Conservation (phyloP, 64 coral and sea anemone species). For the Acropora yongei region DNA sequence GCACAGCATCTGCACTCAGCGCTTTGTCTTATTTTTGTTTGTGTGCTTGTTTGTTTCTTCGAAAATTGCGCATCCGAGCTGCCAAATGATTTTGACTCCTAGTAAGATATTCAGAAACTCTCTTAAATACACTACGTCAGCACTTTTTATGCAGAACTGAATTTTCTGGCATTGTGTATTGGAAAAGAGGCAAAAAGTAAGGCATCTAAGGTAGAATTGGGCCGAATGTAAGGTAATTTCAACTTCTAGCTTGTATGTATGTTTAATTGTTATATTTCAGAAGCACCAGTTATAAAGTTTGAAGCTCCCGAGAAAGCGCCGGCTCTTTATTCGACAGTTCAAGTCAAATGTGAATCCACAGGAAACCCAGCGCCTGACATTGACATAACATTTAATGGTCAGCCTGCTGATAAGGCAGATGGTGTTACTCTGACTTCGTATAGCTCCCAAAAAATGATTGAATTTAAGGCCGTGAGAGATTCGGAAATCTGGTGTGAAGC, state of each 20-base stretch:
- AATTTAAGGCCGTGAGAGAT: conserved; percentile 26
- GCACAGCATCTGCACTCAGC: too few species aligned
- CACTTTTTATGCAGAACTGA: too few species aligned
- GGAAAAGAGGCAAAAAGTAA: too few species aligned
- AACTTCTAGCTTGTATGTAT: neutral
- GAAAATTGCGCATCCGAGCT: too few species aligned
- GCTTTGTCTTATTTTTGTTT: too few species aligned
- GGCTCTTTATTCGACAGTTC: neutral
- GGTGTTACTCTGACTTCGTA: neutral
- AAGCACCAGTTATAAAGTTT: neutral
- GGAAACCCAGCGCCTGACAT: conserved; percentile 46
- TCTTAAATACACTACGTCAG: too few species aligned
- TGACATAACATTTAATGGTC: conserved; percentile 18
- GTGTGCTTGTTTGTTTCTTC: too few species aligned
- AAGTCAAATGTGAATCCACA: conserved; percentile 42
- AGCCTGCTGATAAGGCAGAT: neutral
- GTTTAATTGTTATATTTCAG: neutral
- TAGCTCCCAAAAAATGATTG: conserved; percentile 5
- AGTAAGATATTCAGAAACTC: too few species aligned
- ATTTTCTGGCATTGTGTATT: too few species aligned
- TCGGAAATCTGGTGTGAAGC: conserved; percentile 56
- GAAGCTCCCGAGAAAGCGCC: neutral
- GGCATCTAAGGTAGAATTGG: neutral
- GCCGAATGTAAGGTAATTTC: neutral
- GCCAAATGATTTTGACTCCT: too few species aligned